Evolutionary conservation across 2,888 invertebrate genomes (phyloP).

Genomic region (Ceraclea dissimilis): DNA sequence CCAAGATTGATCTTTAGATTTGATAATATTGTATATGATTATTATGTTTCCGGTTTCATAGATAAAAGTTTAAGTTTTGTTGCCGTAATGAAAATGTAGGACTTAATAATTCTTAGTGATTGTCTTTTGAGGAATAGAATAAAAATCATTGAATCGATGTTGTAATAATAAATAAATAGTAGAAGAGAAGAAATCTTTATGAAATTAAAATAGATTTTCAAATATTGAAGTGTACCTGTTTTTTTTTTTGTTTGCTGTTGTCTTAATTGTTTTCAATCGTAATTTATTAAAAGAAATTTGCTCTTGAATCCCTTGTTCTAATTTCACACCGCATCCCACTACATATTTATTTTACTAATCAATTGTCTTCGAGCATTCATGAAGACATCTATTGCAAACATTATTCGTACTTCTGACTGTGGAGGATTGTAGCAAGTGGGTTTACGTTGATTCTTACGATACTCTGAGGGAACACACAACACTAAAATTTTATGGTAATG

Average conservation of each 20-base stretch:
- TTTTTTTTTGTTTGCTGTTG: conserved; percentile 24
- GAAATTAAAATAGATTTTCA: conserved; percentile 17
- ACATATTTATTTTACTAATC: no score
- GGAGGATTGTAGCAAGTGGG: no score
- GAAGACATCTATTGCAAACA: no score
- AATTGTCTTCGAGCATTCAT: no score
- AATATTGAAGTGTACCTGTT: conserved; percentile 27
- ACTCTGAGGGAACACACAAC: no score
- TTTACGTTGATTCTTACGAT: no score
- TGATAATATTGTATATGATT: no score
- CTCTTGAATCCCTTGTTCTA: conserved; percentile 23
- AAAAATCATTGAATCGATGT: neutral
- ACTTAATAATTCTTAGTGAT: neutral
- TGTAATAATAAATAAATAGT: conserved; percentile 18
- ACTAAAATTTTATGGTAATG: no score
- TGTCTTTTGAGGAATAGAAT: neutral
- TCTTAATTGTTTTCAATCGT: conserved; percentile 26
- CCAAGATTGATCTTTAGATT: no score
- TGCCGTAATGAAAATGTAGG: neutral
- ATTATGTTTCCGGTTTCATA: no score
- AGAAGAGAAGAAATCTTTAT: conserved; percentile 27
- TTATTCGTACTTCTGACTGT: no score
- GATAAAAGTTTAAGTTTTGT: no score
- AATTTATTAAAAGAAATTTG: conserved; percentile 27
- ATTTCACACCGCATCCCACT: conserved; percentile 28